A percentile compares a stretch with the other conserved stretches of the same genome.
phyloP scores from a whole-genome alignment of 2,888 invertebrate species.

The Diarsia dahlii region DNA sequence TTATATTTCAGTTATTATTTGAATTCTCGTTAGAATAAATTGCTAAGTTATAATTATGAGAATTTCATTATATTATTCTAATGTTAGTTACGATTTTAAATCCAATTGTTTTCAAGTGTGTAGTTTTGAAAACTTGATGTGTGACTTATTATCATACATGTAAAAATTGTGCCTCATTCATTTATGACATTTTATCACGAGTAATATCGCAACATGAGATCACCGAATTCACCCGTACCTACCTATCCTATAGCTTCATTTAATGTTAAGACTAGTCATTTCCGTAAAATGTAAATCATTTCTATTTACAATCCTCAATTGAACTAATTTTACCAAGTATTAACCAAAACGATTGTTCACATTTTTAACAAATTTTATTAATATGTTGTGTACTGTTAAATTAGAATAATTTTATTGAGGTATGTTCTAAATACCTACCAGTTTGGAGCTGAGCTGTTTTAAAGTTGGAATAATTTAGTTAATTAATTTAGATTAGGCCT shows the following conservation, averaged over 20 bases:
- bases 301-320: conserved; percentile 72
- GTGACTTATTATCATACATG: conserved; percentile 60
- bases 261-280: conserved; percentile 76
- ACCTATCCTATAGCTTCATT: conserved; percentile 52
- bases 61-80: conserved; percentile 62
- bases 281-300: conserved; percentile 67
- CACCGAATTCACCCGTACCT: conserved; percentile 57
- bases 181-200: conserved; percentile 47
- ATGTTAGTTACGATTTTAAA: conserved; percentile 70
- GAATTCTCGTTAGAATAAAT: conserved; percentile 50
- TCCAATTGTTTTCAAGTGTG: conserved; percentile 64
- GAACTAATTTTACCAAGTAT: conserved; percentile 80
- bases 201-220: conserved; percentile 31
- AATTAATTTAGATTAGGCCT: conserved; percentile 72
- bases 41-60: conserved; percentile 52
- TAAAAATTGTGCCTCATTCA: conserved; percentile 72
- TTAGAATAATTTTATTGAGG: conserved; percentile 84
- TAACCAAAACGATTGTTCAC: conserved; percentile 89
- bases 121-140: conserved; percentile 69
- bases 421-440: conserved; percentile 81
- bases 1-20: conserved; percentile 61
- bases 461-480: conserved; percentile 73
- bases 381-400: conserved; percentile 84
- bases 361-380: conserved; percentile 89
- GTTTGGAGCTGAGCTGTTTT: conserved; percentile 76